A percentile compares a stretch with the other conserved stretches of the same genome.
These are phyloP conservation scores for Lepisosteus oculatus DNA, from an alignment of 2,113 vertebrate genomes.

Conservation along the genomic window DNA sequence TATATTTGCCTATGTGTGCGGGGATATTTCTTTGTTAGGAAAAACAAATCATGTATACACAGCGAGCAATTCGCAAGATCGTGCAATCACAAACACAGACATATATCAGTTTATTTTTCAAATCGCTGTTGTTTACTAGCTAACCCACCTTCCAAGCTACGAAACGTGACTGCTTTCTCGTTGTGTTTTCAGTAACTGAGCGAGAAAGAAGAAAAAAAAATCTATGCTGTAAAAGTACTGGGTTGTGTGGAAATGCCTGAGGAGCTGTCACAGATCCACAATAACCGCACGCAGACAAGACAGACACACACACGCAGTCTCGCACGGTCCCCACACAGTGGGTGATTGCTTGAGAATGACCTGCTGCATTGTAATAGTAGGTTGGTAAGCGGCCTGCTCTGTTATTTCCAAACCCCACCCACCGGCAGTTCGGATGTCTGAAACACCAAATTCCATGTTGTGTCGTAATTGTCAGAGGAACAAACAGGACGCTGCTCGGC, in stretches of 20 bases:
- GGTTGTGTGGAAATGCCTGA: conserved; percentile 1
- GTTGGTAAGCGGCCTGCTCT: not conserved
- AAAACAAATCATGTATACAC: no score
- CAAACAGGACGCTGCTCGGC: not conserved
- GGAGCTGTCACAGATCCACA: not conserved
- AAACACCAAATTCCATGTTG: conserved; percentile 7
- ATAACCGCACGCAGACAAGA: conserved; percentile 12
- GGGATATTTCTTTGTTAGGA: no score
- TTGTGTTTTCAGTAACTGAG: no score
- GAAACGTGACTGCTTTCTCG: no score
- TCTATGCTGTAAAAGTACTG: not conserved
- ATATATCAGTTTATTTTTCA: no score
- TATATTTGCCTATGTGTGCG: no score
- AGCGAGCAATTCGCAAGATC: no score
- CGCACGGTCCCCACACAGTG: conserved; percentile 1
- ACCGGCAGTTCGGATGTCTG: conserved; percentile 5
- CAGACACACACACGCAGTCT: not conserved
- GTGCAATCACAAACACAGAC: no score
- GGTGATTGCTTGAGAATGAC: conserved; percentile 3
- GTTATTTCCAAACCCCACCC: conserved; percentile 9
- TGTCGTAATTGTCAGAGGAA: conserved; percentile 10
- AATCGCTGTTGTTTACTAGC: no score
- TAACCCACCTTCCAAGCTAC: no score
- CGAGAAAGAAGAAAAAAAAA: not conserved
- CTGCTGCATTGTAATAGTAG: conserved; percentile 4